phyloP scores from a whole-genome alignment of 2,113 vertebrate species.

The Notarius lentiginosus region DNA sequence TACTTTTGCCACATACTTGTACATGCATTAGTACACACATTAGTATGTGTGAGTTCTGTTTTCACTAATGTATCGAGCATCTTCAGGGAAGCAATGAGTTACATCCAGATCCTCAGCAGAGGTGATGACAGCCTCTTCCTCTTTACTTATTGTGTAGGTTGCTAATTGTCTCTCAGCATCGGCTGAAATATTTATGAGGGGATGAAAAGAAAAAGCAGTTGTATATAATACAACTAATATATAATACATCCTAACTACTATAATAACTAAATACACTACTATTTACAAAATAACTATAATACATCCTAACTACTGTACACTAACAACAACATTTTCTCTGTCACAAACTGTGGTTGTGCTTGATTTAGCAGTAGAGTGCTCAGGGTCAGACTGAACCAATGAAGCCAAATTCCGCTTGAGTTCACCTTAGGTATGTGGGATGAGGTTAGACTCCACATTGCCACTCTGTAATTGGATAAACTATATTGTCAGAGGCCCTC shows the following conservation, averaged over 20 bases:
- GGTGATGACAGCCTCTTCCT: constrained; percentile 16
- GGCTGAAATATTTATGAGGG: not conserved
- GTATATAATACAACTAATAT: not conserved
- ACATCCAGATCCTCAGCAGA: not conserved
- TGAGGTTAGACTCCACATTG: constrained; percentile 42
- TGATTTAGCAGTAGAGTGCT: constrained; percentile 11
- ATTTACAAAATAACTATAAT: not conserved
- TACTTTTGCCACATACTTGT: no score
- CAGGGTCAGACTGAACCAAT: constrained; percentile 15
- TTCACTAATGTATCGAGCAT: not conserved
- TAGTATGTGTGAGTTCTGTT: not conserved
- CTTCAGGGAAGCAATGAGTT: not conserved
- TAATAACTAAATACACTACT: no score
- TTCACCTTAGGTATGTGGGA: constrained; percentile 31
- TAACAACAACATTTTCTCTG: not conserved
- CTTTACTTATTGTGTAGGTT: not conserved
- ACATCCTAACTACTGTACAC: not conserved
- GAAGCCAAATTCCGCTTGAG: constrained; percentile 43
- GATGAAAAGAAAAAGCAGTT: not conserved
- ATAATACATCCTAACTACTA: not conserved
- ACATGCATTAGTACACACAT: not conserved
- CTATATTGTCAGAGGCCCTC: constrained; percentile 36
- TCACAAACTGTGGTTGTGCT: not conserved
- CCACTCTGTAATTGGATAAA: constrained; percentile 49
- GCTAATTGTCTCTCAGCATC: constrained; percentile 10